Evolutionary conservation across 2,888 invertebrate species (phyloP), one percentile per base, ranked within the genome.

Genomic region (Enchytraeus crypticus): DNA sequence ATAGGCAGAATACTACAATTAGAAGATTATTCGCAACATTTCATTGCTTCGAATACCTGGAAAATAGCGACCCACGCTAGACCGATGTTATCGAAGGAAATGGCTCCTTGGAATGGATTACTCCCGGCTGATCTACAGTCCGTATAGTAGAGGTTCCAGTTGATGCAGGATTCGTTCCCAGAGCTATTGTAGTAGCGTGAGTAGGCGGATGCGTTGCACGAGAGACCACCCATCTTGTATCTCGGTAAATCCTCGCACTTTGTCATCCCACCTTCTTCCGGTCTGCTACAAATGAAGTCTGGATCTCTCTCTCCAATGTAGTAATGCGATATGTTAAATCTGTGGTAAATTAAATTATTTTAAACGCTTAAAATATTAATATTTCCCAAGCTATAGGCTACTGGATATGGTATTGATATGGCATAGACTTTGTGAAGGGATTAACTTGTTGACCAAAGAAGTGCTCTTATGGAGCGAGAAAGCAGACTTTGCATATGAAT

Each of bases 1-100:
- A n/a, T n/a, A n/a, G n/a, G n/a, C n/a, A n/a, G n/a, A n/a, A n/a
- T n/a, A n/a, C n/a, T n/a, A n/a, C n/a, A n/a, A n/a, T n/a, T n/a
- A n/a, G n/a, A n/a, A n/a, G n/a, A n/a, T n/a, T n/a, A n/a, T n/a
- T n/a, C n/a, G n/a, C n/a, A n/a, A n/a, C n/a, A n/a, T n/a, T n/a
- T n/a, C n/a, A n/a, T n/a, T n/a, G n/a, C n/a, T n/a, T n/a, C n/a
- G 84, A 87, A 87, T 83, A 96, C 97, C 85, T 98, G 85, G 83
- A 98, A 98, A 81, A 99, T 99, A 70, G 98, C 97, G 67, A 98
- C 96, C 97, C 98, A 99, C 29, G 98, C 98, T 73, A 97, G 86
- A 68, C 98, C 98, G 74, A 98, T 99, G 82, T 99, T 98, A 82
- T 99, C 98, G 81, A 99, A 99, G 47, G 95, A 95, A 75, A 99